Percentiles rank a stretch among this genome's conserved stretches.
Evolutionary conservation across 2,888 invertebrate genomes (phyloP).

Genomic region (Osedax fenrisi): DNA sequence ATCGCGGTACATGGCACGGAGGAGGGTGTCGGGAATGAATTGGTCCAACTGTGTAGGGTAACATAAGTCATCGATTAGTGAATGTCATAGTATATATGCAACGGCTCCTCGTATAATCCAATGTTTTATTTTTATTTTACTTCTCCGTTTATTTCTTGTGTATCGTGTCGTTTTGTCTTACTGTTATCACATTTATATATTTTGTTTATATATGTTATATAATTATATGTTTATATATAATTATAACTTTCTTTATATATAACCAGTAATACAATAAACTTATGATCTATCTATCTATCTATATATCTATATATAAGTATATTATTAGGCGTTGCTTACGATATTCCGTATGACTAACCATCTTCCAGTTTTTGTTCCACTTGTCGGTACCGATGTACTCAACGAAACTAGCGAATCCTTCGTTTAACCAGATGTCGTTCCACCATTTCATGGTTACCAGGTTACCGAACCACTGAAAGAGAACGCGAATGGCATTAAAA

Average conservation of each 20-base stretch:
- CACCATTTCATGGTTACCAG: slow-evolving; percentile 77
- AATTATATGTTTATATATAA: not conserved
- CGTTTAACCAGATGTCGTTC: slow-evolving; percentile 75
- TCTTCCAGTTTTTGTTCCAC: slow-evolving; percentile 66
- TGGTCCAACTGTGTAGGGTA: not conserved
- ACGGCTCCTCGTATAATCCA: not conserved
- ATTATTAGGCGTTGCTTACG: not conserved
- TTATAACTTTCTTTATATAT: not conserved
- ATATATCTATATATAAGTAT: not conserved
- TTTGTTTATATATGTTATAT: not conserved
- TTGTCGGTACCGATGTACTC: slow-evolving; percentile 62
- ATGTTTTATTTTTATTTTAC: no score
- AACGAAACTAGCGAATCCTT: slow-evolving; percentile 81
- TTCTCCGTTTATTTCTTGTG: no score
- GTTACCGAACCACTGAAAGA: slow-evolving; percentile 52
- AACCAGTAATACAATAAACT: not conserved
- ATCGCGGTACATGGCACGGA: slow-evolving; percentile 62
- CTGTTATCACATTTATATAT: not conserved
- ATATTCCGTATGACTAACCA: slow-evolving; percentile 61
- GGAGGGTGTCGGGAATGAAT: not conserved
- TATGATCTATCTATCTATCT: no score
- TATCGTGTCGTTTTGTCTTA: not conserved
- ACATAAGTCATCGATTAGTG: not conserved
- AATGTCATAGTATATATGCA: not conserved
- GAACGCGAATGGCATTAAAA: no score